phyloP scores from a whole-genome alignment of 1,140 invertebrate genomes.

The Sitophilus oryzae region DNA sequence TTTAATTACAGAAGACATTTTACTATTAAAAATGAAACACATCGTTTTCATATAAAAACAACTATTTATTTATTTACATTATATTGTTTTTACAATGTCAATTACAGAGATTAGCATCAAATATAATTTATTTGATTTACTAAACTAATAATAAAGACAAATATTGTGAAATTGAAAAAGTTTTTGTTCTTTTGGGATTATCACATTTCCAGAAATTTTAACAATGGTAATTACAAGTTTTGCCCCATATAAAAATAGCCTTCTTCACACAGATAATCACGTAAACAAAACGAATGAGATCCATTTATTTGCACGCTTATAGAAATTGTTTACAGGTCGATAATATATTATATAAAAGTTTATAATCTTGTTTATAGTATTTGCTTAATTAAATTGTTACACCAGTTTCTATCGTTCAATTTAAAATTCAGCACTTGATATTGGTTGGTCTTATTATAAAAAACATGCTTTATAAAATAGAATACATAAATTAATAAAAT shows the following conservation, averaged over 20 bases:
- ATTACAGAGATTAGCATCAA: conserved; percentile 38
- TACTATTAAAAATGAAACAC: no score
- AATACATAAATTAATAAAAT: conserved; percentile 1
- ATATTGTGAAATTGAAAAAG: conserved; percentile 26
- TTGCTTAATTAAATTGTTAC: background rate
- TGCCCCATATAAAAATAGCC: conserved; percentile 38
- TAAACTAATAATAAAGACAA: conserved; percentile 23
- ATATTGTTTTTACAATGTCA: conserved; percentile 38
- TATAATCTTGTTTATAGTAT: conserved; percentile 1
- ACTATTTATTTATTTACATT: conserved; percentile 34
- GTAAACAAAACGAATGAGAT: conserved; percentile 31
- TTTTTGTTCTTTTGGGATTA: conserved; percentile 27
- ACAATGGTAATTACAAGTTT: conserved; percentile 34
- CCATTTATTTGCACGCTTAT: conserved; percentile 24
- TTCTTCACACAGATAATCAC: conserved; percentile 26
- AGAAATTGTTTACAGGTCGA: conserved; percentile 13
- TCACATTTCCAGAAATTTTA: conserved; percentile 39
- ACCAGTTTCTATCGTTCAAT: background rate
- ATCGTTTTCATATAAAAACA: conserved; percentile 36
- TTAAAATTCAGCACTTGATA: conserved; percentile 9
- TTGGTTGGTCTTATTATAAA: conserved; percentile 2
- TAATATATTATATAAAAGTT: conserved; percentile 7
- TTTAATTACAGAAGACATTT: no score
- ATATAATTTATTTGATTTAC: conserved; percentile 35
- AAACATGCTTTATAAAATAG: background rate